A percentile compares a stretch with the other conserved stretches of the same genome.
phyloP scores from a whole-genome alignment of 2,888 invertebrate genomes.

The Penaeus monodon region DNA sequence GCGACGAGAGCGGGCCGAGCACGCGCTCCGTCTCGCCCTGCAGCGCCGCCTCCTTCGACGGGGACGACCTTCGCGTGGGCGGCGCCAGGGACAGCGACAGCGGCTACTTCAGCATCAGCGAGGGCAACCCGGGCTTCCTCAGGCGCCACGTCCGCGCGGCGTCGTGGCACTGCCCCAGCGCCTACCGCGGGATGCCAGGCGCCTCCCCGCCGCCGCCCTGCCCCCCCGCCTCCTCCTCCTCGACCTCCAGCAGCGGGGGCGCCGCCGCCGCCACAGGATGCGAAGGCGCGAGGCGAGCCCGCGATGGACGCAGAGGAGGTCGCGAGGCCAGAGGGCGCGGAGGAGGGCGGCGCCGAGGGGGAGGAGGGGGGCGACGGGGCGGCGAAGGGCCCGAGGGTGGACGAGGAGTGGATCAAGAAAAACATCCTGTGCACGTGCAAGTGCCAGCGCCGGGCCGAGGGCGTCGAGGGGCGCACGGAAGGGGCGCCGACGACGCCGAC shows the following conservation, averaged over 20 bases:
- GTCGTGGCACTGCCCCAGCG: not conserved
- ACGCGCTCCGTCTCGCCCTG: not conserved
- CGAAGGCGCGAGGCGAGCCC: no score
- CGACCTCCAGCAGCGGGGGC: not conserved
- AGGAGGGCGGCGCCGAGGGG: not conserved
- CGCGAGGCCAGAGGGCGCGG: not conserved
- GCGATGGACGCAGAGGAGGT: no score
- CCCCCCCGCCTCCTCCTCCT: not conserved
- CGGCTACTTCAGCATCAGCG: conserved; percentile 35
- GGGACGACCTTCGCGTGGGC: not conserved
- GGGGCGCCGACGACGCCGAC: not conserved
- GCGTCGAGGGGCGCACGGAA: no score
- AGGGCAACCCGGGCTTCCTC: not conserved
- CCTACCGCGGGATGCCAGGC: not conserved
- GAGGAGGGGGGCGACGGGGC: not conserved
- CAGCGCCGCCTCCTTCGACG: not conserved
- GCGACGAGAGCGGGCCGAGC: not conserved
- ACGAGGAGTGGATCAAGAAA: conserved; percentile 55
- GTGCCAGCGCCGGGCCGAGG: conserved; percentile 4
- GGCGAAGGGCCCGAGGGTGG: conserved; percentile 3
- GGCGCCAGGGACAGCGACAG: conserved; percentile 6
- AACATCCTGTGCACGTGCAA: conserved; percentile 52
- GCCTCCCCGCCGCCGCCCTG: not conserved
- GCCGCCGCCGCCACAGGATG: no score
- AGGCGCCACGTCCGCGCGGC: not conserved